phyloP scores from a whole-genome alignment of 2,888 invertebrate species.

The Smittia sp. region DNA sequence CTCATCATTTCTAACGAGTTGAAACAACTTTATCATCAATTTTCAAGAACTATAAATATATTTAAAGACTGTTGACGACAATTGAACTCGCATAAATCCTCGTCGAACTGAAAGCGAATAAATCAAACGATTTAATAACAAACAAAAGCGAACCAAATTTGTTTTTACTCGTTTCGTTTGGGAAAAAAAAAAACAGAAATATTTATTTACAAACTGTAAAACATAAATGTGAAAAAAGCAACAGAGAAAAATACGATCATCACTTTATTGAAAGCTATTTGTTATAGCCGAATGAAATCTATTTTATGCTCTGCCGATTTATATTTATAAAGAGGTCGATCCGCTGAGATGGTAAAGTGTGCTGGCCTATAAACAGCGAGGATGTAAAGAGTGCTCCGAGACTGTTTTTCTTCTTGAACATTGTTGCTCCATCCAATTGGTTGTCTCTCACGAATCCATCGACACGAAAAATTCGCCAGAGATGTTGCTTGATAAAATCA shows the following conservation, averaged over 20 bases:
- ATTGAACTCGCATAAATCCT: no score
- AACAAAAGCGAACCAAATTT: no score
- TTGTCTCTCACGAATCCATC: conserved; percentile 25
- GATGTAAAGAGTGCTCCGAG: not conserved
- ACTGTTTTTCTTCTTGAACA: not conserved
- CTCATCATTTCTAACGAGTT: no score
- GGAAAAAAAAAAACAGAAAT: not conserved
- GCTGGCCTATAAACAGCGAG: not conserved
- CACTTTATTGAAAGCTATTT: not conserved
- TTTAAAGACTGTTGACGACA: no score
- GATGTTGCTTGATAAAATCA: not conserved
- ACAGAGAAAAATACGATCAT: not conserved
- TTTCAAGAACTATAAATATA: no score
- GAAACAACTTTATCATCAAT: no score
- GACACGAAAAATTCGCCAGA: not conserved
- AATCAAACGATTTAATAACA: no score
- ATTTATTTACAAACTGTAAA: not conserved
- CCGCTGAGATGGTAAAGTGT: not conserved
- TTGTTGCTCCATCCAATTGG: conserved; percentile 10
- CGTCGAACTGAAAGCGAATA: no score
- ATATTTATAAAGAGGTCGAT: not conserved
- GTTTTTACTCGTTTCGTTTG: not conserved
- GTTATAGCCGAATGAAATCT: not conserved
- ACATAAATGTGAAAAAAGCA: not conserved
- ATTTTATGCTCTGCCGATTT: not conserved